Base-by-base conservation (phyloP, 1,140 invertebrate genomes). In the Drosophila subpulchrella region DNA sequence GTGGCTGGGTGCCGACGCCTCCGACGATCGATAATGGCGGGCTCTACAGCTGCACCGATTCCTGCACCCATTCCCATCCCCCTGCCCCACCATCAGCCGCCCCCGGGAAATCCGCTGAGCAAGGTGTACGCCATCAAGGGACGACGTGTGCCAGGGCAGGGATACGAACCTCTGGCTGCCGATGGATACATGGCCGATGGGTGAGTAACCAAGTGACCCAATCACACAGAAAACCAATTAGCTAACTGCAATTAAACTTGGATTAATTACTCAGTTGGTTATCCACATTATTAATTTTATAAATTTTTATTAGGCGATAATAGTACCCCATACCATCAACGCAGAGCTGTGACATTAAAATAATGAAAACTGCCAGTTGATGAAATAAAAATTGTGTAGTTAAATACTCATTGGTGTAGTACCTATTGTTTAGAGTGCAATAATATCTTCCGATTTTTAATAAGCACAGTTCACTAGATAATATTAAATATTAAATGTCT, bases 131-230 rank as follows among this genome's bases (percentile, higher is more conserved):
- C 59, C 48, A 71, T 75, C 47, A 83, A 81, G 67, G 80, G 66
- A 47, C 70, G 84, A 32, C 78, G 81, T 68, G 80, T 61, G 56
- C 72, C 81, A 54, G 63, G 75, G 30, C 74, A 78, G 76, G 77
- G 66, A 47, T 82, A 79, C 39, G 84, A 80, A 24, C 83, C 79
- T 12, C 24, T 86, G 38, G 78, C 83, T 0, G 72, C 77, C 48
- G 84, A 89, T 27, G 81, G 84, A 17, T 89, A 84, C 59, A 41
- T 84, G 50, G 81, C 77, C 48, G 85, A 90, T 24, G 75, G 81
- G 81, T 90, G 55, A 86, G 86, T 68, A 68, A 68, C 65, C 65
- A 68, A 51, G 65, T 68, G 55, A 55, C 42, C 56, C 17, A 73
- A 44, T 47, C 42, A 20, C 44, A 57, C 20, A 20, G 1, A 67